Evolutionary conservation across 2,888 invertebrate species (phyloP).

Genomic region (Leptothorax acervorum): DNA sequence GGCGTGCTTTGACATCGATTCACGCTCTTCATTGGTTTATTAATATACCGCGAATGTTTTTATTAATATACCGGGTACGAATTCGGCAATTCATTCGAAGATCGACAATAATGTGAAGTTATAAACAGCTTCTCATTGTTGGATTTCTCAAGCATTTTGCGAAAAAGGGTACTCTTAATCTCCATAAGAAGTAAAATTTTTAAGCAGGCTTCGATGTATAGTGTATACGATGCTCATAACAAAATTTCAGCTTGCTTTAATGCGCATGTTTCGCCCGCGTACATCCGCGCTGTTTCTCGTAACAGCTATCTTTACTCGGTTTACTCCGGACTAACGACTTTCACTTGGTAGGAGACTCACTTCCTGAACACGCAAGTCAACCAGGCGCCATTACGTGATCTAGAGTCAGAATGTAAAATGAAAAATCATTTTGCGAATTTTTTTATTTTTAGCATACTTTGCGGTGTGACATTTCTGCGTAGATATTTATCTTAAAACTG

Average conservation of each 20-base stretch:
- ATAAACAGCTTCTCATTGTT: not conserved
- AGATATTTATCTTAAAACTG: not conserved
- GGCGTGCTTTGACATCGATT: not conserved
- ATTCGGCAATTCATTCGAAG: slow-evolving; percentile 54
- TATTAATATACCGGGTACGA: slow-evolving; percentile 58
- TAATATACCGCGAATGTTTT: slow-evolving; percentile 44
- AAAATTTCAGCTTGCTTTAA: slow-evolving; percentile 26
- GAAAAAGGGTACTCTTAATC: not conserved
- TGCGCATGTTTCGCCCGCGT: slow-evolving; percentile 8
- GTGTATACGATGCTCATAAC: not conserved
- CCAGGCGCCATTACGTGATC: slow-evolving; percentile 72
- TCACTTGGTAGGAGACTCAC: slow-evolving; percentile 78
- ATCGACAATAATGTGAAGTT: slow-evolving; percentile 52
- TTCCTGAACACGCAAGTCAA: slow-evolving; percentile 79
- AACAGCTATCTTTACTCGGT: slow-evolving; percentile 43
- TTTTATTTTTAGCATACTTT: not conserved
- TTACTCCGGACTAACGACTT: slow-evolving; percentile 77
- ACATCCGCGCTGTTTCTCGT: slow-evolving; percentile 34
- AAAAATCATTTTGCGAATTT: slow-evolving; percentile 36
- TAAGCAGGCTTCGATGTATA: not conserved
- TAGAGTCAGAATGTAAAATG: slow-evolving; percentile 59
- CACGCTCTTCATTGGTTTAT: slow-evolving; percentile 57
- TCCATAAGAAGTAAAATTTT: not conserved
- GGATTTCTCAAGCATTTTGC: not conserved
- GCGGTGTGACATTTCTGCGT: slow-evolving; percentile 4